Percentiles rank a stretch among this genome's conserved stretches.
Evolutionary conservation across 2,113 vertebrate species (phyloP).

Genomic region (Caranx ignobilis): DNA sequence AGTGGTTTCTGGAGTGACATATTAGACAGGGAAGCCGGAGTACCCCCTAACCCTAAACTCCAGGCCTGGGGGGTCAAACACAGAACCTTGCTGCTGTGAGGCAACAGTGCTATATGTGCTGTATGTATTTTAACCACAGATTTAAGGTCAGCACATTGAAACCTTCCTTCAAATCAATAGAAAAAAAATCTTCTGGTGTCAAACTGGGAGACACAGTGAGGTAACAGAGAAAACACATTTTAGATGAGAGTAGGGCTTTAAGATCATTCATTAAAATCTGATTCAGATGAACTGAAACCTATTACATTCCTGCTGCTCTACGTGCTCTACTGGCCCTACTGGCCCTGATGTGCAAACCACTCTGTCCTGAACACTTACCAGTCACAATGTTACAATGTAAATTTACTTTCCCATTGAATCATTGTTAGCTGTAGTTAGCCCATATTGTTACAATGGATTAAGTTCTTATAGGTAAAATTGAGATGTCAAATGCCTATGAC

Average conservation of each 20-base stretch:
- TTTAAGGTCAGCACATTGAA: background rate
- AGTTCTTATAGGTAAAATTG: background rate
- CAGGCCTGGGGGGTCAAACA: no score
- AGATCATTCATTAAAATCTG: background rate
- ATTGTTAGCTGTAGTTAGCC: background rate
- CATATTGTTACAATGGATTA: background rate
- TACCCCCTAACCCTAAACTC: no score
- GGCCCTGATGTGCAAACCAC: background rate
- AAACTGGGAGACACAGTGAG: background rate
- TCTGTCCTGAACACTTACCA: background rate
- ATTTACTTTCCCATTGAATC: background rate
- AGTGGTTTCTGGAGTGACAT: no score
- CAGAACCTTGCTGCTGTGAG: no score
- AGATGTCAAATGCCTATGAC: background rate
- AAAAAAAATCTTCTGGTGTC: background rate
- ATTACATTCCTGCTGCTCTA: background rate
- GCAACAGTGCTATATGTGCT: background rate
- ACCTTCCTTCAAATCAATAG: background rate
- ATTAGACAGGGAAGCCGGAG: background rate
- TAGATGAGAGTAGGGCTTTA: background rate
- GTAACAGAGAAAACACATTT: background rate
- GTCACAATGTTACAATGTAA: background rate
- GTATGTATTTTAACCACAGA: background rate
- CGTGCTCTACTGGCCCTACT: slow-evolving; percentile 2
- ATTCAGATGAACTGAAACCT: background rate